A percentile compares a stretch with the other conserved stretches of the same genome.
These are phyloP conservation scores for Nycticebus coucang DNA, from an alignment of 2,113 vertebrate species.

Conservation along the genomic window DNA sequence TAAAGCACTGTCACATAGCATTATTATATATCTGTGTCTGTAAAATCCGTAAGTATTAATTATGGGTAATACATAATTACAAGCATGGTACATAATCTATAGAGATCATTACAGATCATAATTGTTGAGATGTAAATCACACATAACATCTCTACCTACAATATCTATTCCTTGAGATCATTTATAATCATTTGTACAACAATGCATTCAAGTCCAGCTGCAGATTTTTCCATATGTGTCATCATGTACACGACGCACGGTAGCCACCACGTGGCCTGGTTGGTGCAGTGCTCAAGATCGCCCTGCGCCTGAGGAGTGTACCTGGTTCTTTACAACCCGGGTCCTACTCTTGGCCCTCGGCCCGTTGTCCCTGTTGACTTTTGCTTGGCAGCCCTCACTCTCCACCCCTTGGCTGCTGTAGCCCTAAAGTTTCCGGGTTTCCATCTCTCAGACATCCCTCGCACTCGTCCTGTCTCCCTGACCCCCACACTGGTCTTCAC, in stretches of 20 bases:
- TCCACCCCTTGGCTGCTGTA: rapidly evolving
- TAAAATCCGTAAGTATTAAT: background rate
- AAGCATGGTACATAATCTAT: background rate
- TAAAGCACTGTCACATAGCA: background rate
- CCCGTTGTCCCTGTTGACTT: too few species aligned
- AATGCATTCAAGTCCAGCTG: background rate
- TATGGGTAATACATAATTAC: background rate
- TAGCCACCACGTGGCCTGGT: too few species aligned
- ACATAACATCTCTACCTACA: background rate
- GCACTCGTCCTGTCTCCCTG: background rate
- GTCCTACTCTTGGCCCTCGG: background rate
- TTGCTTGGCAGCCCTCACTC: background rate
- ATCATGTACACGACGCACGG: too few species aligned
- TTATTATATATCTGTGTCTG: background rate
- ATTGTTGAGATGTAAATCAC: background rate
- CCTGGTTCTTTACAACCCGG: background rate
- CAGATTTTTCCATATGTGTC: background rate
- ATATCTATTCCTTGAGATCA: background rate
- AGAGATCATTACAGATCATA: background rate
- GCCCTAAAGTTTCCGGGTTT: background rate
- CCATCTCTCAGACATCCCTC: background rate
- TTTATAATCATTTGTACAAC: background rate
- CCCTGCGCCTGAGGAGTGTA: background rate
- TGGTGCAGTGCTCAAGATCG: too few species aligned
- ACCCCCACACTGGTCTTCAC: background rate